phyloP scores from a whole-genome alignment of 35 echinoderm and acorn worm genomes.

The Patiria miniata region DNA sequence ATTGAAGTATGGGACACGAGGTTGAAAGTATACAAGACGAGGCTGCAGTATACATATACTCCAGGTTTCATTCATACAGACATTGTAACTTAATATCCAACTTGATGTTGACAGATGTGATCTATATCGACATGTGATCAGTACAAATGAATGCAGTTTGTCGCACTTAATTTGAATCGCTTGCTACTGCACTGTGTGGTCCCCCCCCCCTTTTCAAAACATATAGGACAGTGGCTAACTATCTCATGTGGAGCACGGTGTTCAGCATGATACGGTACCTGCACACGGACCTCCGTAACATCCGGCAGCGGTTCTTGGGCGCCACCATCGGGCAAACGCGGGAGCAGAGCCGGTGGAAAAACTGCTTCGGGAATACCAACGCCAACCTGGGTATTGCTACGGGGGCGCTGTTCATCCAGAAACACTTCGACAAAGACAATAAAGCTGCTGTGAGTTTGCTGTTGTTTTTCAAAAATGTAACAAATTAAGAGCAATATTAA shows the following conservation, averaged over 20 bases:
- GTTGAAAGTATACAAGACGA: too few species aligned
- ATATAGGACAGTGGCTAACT: constrained; percentile 50
- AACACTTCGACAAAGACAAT: constrained; percentile 71
- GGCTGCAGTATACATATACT: too few species aligned
- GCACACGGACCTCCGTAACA: constrained; percentile 21
- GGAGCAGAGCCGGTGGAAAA: constrained; percentile 60
- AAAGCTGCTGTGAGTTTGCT: constrained; percentile 48
- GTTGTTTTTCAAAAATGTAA: too few species aligned
- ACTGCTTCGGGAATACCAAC: constrained; percentile 44
- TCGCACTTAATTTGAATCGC: too few species aligned
- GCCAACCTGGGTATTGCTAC: background rate
- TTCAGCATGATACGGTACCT: constrained; percentile 38
- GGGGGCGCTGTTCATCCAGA: constrained; percentile 68
- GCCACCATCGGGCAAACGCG: constrained; percentile 48
- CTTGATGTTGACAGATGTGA: too few species aligned
- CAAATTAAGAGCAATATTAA: too few species aligned
- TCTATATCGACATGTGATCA: too few species aligned
- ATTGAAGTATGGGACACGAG: too few species aligned
- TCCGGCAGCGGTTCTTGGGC: constrained; percentile 31
- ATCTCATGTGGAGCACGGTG: constrained; percentile 44
- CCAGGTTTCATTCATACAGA: too few species aligned
- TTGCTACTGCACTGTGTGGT: background rate
- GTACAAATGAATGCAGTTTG: too few species aligned
- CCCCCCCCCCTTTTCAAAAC: background rate
- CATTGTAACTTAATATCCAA: too few species aligned